These are phyloP conservation scores for Seira sanloemensis DNA, from an alignment of 2,888 invertebrate genomes.

Conservation along the genomic window DNA sequence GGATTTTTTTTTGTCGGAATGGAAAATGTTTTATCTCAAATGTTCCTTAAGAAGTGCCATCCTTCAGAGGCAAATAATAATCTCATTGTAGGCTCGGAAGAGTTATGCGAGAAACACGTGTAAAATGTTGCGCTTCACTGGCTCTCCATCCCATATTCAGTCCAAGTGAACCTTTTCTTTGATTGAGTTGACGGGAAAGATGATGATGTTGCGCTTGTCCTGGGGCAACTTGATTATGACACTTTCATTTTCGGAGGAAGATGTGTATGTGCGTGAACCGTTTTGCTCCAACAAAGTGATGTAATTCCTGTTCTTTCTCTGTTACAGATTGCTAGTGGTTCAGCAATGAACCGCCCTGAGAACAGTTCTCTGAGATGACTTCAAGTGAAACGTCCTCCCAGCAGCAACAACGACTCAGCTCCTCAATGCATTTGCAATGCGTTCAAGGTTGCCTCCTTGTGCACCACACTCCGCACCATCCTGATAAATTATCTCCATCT, in stretches of 20 bases:
- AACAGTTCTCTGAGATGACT: conserved; percentile 71
- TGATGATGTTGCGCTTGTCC: not conserved
- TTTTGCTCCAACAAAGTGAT: not conserved
- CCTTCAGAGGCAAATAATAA: conserved; percentile 15
- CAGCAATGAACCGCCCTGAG: conserved; percentile 72
- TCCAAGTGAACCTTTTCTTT: not conserved
- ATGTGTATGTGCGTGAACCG: not conserved
- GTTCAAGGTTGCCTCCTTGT: conserved; percentile 70
- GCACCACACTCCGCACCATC: conserved; percentile 36
- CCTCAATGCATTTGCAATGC: conserved; percentile 71
- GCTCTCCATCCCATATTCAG: not conserved
- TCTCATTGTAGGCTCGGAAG: conserved; percentile 19
- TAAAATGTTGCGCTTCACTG: conserved; percentile 4
- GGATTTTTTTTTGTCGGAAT: not conserved
- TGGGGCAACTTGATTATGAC: not conserved
- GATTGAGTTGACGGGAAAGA: not conserved
- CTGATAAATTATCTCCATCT: conserved; percentile 47
- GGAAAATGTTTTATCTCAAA: conserved; percentile 38
- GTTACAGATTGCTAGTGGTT: conserved; percentile 68
- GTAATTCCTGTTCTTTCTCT: conserved; percentile 8
- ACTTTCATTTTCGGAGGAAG: conserved; percentile 10
- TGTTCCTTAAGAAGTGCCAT: conserved; percentile 22
- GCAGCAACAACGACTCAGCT: conserved; percentile 41
- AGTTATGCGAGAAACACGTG: conserved; percentile 27
- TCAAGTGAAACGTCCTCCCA: conserved; percentile 72